Evolutionary conservation across 2,888 invertebrate genomes (phyloP).

Genomic region (Tinea trinotella): DNA sequence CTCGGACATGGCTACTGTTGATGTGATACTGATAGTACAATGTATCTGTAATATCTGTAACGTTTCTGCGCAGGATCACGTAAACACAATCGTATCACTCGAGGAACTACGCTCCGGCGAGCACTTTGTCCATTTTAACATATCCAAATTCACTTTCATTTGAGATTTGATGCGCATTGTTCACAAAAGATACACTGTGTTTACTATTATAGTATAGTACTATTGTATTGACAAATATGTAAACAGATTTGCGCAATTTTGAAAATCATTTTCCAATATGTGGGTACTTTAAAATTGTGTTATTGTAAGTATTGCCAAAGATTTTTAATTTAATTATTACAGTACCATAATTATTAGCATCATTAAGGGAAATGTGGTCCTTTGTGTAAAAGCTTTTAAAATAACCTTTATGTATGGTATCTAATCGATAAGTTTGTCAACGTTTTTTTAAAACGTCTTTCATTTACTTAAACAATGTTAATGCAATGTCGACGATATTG

Average conservation of each 20-base stretch:
- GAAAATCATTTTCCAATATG: not conserved
- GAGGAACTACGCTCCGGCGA: slow-evolving; percentile 59
- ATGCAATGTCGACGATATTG: too few relatives aligned
- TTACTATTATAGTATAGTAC: not conserved
- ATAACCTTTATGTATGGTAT: too few relatives aligned
- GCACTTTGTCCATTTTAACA: slow-evolving; percentile 47
- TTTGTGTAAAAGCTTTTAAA: too few relatives aligned
- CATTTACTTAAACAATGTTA: too few relatives aligned
- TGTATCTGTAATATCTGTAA: not conserved
- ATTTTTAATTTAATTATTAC: too few relatives aligned
- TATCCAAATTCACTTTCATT: slow-evolving; percentile 56
- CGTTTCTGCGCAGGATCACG: slow-evolving; percentile 4
- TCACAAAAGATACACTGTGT: not conserved
- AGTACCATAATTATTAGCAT: too few relatives aligned
- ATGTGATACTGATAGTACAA: not conserved
- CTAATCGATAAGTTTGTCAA: too few relatives aligned
- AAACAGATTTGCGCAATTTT: slow-evolving; percentile 8
- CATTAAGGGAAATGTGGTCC: too few relatives aligned
- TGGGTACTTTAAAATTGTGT: not conserved
- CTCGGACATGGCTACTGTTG: not conserved
- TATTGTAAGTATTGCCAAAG: too few relatives aligned
- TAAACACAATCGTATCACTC: slow-evolving; percentile 22
- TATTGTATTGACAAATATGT: not conserved
- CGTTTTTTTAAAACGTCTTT: too few relatives aligned
- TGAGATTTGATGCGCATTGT: slow-evolving; percentile 22